A percentile compares a stretch with the other conserved stretches of the same genome.
Conservation (phyloP, 1,140 invertebrate species). For the Luehdorfia chinensis region DNA sequence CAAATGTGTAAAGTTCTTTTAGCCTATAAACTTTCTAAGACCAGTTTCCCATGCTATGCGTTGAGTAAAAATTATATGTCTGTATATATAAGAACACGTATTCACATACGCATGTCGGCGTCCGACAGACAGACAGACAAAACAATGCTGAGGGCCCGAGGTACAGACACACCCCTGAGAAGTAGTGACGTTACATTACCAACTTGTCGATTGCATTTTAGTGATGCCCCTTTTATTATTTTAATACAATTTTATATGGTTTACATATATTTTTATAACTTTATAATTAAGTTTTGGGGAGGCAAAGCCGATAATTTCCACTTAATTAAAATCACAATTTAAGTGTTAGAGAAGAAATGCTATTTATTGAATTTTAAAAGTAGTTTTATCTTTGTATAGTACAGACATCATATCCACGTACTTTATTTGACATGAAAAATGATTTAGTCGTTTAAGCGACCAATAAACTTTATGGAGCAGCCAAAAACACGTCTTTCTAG, state of each 20-base stretch:
- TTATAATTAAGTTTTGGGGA: too few species aligned
- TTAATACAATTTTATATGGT: too few species aligned
- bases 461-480: too few species aligned
- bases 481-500: conserved; percentile 8
- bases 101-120: conserved; percentile 32
- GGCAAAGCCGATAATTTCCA: too few species aligned
- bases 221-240: conserved; percentile 35
- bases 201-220: conserved; percentile 38
- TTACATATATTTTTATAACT: conserved; percentile 8
- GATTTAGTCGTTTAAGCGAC: too few species aligned
- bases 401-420: too few species aligned
- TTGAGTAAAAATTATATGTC: conserved; percentile 24
- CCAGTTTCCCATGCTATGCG: conserved; percentile 38
- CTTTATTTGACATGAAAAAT: too few species aligned
- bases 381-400: too few species aligned
- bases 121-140: conserved; percentile 62
- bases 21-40: conserved; percentile 29
- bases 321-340: too few species aligned
- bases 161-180: conserved; percentile 53
- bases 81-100: conserved; percentile 32
- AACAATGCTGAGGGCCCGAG: conserved; percentile 60
- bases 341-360: too few species aligned
- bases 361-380: too few species aligned
- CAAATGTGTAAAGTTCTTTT: too few species aligned
- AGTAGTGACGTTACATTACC: conserved; percentile 42